A percentile compares a stretch with the other conserved stretches of the same genome.
phyloP scores from a whole-genome alignment of 2,113 vertebrate species.

The Zosterops hypoxanthus region DNA sequence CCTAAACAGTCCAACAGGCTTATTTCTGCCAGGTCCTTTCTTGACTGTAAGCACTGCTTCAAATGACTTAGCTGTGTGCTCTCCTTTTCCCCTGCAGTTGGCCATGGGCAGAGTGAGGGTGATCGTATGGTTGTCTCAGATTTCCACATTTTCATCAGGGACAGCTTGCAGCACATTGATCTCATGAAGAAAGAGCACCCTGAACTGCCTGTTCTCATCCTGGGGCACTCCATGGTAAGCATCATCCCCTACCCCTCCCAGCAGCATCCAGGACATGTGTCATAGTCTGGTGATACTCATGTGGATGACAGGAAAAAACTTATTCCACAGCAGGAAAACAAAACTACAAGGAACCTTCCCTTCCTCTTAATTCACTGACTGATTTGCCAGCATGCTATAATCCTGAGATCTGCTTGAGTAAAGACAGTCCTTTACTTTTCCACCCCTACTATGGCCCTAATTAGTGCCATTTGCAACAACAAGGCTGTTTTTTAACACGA shows the following conservation, averaged over 20 bases:
- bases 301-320: background rate
- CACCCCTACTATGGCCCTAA: background rate
- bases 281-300: rapidly evolving
- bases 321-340: background rate
- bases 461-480: background rate
- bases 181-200: slow-evolving; percentile 84
- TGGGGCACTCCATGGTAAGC: slow-evolving; percentile 96
- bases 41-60: background rate
- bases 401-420: background rate
- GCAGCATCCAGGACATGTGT: background rate
- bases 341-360: background rate
- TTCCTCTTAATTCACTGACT: background rate
- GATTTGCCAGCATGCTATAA: background rate
- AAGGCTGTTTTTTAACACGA: background rate
- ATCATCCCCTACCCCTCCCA: background rate
- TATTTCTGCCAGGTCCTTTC: background rate
- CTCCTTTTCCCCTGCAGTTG: slow-evolving; percentile 77
- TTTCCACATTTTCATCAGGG: slow-evolving; percentile 91
- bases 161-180: slow-evolving; percentile 90
- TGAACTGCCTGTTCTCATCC: slow-evolving; percentile 84
- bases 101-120: slow-evolving; percentile 95
- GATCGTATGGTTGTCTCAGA: slow-evolving; percentile 91
- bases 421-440: background rate
- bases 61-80: background rate
- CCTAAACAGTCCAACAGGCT: background rate